Conservation (phyloP, 2,113 vertebrate species). For the Dicerorhinus sumatrensis region DNA sequence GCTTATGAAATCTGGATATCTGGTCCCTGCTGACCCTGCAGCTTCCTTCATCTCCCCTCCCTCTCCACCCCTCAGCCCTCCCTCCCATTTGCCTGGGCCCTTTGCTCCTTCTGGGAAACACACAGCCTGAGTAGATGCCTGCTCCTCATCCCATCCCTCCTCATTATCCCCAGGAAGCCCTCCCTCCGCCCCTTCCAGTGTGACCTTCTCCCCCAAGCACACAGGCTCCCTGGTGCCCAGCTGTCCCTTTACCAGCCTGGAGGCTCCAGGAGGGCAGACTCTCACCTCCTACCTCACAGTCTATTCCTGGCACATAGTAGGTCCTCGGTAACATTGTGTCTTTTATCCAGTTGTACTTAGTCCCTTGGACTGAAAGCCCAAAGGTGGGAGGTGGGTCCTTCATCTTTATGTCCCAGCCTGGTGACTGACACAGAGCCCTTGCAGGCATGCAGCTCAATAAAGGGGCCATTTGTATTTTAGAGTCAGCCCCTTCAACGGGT, state of each 20-base stretch:
- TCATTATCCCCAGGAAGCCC: accelerated
- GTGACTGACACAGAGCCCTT: neutral
- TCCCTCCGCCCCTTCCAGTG: too few relatives aligned
- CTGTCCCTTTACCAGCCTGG: neutral
- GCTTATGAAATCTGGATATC: neutral
- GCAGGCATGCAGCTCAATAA: accelerated
- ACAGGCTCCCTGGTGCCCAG: accelerated
- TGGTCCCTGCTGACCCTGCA: neutral
- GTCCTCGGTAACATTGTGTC: neutral
- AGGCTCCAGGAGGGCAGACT: neutral
- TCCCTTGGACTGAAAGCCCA: neutral
- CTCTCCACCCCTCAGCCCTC: neutral
- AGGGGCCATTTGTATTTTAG: neutral
- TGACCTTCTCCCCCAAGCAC: too few relatives aligned
- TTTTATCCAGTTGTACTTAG: neutral
- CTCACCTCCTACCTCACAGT: accelerated
- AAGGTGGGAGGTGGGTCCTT: too few relatives aligned
- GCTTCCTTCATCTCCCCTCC: neutral
- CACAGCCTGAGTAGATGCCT: too few relatives aligned
- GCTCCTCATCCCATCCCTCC: neutral
- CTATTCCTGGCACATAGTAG: neutral
- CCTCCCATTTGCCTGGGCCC: neutral
- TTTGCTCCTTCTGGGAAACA: neutral
- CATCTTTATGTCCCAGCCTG: neutral
- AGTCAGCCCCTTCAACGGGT: neutral